Base-by-base conservation (phyloP, 2,797 vertebrate species). In the Buphagus erythrorhynchus region DNA sequence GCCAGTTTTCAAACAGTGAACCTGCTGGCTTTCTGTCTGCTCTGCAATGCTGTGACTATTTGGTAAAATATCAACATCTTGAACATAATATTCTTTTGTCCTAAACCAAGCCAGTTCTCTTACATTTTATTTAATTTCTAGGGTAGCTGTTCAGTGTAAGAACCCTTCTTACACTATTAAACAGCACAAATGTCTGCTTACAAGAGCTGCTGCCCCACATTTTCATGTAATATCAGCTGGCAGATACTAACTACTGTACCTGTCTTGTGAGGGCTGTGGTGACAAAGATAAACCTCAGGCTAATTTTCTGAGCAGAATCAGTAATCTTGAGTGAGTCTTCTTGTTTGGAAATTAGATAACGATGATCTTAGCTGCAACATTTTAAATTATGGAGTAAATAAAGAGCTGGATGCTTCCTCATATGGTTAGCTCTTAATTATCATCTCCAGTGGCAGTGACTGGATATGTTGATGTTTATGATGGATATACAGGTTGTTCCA, bases 341-440 rank as follows among this genome's bases (percentile, higher is more conserved):
- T 84, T 95, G 85, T 76, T 87, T 94, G 94, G 96, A 96, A 93
- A 84, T 48, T 67, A 68, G 52, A 43, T 93, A 88, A 95, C 4
- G 6, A 90, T 87, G 66, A 67, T 90, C 66, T 90, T 84, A 92
- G 68, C 90, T 87, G 68, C 71, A 96, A 46, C 31, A 6, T 52
- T 96, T 95, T 88, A 92, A 97, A 96, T 96, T 66, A 84, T 61
- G 29, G 65, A 85, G 91, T 73, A 91, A 91, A 73, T 95, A 71
- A 88, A 92, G 79, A 93, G 28, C 38, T 62, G 83, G 57, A 66
- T 94, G 85, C 58, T 91, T 96, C 74, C 36, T 94, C 42, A 18
- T 91, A 74, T 90, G 82, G 86, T 75, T 96, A 93, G 82, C 36
- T 93, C 68, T 80, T 95, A 95, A 94, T 95, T 97, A 83, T 94